A percentile compares a stretch with the other conserved stretches of the same genome.
phyloP scores from a whole-genome alignment of 2,113 vertebrate species.

The Cervus canadensis region DNA sequence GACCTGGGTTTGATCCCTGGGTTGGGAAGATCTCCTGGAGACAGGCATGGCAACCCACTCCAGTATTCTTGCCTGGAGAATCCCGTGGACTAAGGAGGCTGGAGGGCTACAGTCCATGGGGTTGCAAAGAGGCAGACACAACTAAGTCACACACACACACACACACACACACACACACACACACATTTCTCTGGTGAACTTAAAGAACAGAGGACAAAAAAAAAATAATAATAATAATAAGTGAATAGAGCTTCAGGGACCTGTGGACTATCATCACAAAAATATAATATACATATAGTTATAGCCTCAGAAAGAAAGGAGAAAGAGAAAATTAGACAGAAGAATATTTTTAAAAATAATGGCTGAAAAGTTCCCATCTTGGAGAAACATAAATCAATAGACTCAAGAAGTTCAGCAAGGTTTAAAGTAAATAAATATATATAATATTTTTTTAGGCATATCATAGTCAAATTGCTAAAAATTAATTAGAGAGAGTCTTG shows the following conservation, averaged over 20 bases:
- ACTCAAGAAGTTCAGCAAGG: not conserved
- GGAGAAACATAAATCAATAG: not conserved
- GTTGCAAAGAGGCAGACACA: not conserved
- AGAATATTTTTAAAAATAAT: not conserved
- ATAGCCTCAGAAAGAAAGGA: not conserved
- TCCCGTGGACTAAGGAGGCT: not conserved
- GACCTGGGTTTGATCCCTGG: not conserved
- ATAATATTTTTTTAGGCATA: not conserved
- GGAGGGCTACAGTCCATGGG: not conserved
- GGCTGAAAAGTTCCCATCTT: not conserved
- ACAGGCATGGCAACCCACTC: not conserved
- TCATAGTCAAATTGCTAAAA: not conserved
- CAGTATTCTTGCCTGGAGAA: not conserved
- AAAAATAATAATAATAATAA: not conserved
- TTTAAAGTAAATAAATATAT: not conserved
- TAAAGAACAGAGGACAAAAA: not conserved
- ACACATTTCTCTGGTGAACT: not conserved
- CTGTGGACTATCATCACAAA: not conserved
- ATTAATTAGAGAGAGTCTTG: not conserved
- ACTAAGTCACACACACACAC: not conserved
- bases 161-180: too few relatives aligned
- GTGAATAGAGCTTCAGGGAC: not conserved
- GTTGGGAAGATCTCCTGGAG: not conserved
- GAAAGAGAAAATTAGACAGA: not conserved
- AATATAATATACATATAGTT: not conserved